Conservation (phyloP, 2,888 invertebrate genomes). For the Agrotis clavis region DNA sequence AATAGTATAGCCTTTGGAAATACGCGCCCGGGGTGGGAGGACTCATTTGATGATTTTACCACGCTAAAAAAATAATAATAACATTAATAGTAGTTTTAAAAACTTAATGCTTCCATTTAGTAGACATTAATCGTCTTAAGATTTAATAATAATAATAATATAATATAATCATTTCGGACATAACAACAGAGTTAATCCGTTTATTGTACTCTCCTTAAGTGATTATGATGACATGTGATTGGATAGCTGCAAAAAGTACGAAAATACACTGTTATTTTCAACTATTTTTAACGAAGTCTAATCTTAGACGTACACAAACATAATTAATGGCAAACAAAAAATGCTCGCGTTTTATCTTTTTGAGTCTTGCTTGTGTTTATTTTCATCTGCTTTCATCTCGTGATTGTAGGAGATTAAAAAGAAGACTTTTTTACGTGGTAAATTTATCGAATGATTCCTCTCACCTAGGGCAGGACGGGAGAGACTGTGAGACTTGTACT, state of each 20-base stretch:
- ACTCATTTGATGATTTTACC: no score
- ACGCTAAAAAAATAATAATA: no score
- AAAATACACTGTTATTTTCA: slow-evolving; percentile 22
- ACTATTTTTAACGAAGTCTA: slow-evolving; percentile 31
- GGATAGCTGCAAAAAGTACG: slow-evolving; percentile 9
- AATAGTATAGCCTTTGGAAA: no score
- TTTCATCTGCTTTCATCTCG: no score
- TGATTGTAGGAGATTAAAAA: not conserved
- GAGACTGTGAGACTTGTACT: no score
- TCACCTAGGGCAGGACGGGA: no score
- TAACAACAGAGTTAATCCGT: slow-evolving; percentile 11
- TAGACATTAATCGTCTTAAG: not conserved
- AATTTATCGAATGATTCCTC: no score
- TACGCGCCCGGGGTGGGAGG: no score
- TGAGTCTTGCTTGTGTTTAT: not conserved
- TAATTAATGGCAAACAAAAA: slow-evolving; percentile 6
- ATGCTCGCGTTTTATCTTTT: slow-evolving; percentile 4
- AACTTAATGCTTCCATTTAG: not conserved
- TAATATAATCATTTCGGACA: not conserved
- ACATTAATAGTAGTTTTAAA: not conserved
- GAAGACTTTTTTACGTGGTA: not conserved
- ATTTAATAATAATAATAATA: no score
- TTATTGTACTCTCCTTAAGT: slow-evolving; percentile 31
- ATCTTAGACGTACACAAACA: slow-evolving; percentile 6
- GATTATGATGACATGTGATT: not conserved